Conservation (phyloP, 2,888 invertebrate species). For the Rotaria socialis region DNA sequence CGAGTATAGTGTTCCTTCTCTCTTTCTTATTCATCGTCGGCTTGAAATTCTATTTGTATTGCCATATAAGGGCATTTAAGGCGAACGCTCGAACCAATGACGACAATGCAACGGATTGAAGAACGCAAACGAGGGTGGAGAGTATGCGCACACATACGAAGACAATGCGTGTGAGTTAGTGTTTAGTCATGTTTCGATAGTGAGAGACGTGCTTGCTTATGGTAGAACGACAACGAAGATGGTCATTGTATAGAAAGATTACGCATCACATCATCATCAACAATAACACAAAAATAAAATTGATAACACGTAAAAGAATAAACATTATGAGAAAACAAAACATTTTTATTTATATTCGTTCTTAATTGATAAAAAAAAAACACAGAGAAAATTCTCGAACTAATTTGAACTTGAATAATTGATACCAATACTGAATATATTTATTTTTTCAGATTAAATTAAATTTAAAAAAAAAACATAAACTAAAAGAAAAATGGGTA, state of each 20-base stretch:
- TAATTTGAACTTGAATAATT: neutral
- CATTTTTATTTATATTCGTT: neutral
- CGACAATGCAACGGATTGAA: neutral
- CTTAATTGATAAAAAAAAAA: neutral
- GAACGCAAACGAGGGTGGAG: slow-evolving; percentile 9
- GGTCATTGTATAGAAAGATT: neutral
- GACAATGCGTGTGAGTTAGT: neutral
- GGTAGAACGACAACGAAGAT: neutral
- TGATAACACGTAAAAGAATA: neutral
- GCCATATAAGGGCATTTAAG: slow-evolving; percentile 28
- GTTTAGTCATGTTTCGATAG: slow-evolving; percentile 6
- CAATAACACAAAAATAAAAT: neutral
- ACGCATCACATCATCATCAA: neutral
- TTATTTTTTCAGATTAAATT: neutral
- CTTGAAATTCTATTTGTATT: slow-evolving; percentile 32
- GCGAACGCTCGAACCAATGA: slow-evolving; percentile 24
- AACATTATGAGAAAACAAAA: neutral
- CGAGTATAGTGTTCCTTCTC: neutral
- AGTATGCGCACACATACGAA: neutral
- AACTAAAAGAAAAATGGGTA: slow-evolving; percentile 83
- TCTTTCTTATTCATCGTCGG: neutral
- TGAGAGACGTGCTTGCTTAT: neutral
- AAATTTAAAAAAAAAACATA: neutral
- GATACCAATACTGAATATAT: neutral
- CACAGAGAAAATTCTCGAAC: neutral